These are phyloP conservation scores for Caprella mutica DNA, from an alignment of 2,888 invertebrate species.

Conservation along the genomic window DNA sequence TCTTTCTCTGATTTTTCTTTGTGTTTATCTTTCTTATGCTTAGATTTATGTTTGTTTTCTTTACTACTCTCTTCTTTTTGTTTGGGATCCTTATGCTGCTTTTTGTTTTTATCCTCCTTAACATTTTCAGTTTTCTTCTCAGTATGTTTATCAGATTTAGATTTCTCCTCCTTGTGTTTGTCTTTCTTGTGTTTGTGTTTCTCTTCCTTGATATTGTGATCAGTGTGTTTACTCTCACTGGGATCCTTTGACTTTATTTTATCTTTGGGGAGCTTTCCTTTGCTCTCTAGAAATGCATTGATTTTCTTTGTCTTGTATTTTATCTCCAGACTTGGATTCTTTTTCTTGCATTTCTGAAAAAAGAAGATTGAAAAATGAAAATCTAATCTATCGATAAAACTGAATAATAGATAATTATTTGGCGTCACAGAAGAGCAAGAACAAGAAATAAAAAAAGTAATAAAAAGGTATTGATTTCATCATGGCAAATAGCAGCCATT, in stretches of 20 bases:
- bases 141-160: conserved; percentile 30
- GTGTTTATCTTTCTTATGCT: background rate
- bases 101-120: conserved; percentile 7
- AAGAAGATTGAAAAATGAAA: too few relatives aligned
- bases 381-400: too few relatives aligned
- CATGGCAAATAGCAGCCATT: too few relatives aligned
- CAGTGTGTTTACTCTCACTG: conserved; percentile 11
- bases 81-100: conserved; percentile 19
- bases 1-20: background rate
- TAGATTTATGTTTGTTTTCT: background rate
- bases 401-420: too few relatives aligned
- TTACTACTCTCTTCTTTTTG: background rate
- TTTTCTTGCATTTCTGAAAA: conserved; percentile 57
- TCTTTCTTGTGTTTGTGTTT: conserved; percentile 27
- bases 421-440: too few relatives aligned
- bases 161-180: conserved; percentile 2
- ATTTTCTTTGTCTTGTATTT: conserved; percentile 40
- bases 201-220: conserved; percentile 16
- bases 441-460: too few relatives aligned
- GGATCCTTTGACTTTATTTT: conserved; percentile 2
- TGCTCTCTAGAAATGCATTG: conserved; percentile 5
- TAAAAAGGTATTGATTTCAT: too few relatives aligned
- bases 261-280: conserved; percentile 39
- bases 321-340: conserved; percentile 58
- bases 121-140: conserved; percentile 25